Evolutionary conservation across 1,140 invertebrate genomes (phyloP), one percentile per base, ranked within the genome.

Genomic region (Ceratina australensis): DNA sequence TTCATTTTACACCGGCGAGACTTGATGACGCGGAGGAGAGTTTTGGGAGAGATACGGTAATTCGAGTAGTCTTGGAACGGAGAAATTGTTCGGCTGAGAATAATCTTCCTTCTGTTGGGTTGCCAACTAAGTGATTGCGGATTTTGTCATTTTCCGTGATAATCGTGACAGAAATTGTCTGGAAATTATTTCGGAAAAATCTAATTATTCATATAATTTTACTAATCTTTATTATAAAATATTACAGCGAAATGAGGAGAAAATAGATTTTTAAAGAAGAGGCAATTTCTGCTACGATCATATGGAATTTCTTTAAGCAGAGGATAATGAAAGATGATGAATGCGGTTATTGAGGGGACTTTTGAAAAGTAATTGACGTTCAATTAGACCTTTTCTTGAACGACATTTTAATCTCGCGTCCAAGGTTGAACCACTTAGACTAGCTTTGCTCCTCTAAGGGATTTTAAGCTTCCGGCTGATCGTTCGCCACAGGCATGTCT

Each of bases 401-500:
- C 22, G 33, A n/a, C 28, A 4, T 42, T 7, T 56, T 57, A 66
- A 66, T 66, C 22, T 47, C 22, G 3, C 28, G 16, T 28, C 22
- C 1, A 10, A n/a, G 52, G 24, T 50, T 52, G 49, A 52, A 22
- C 22, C 15, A 54, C 33, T 66, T 73, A 72, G 33, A 33, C 24
- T 7, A 22, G 26, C 33, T 28, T 18, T 52, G 22, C n/a, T 20
- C 33, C 33, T 42, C 33, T 42, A 73, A 65, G 49, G 47, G 50
- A 67, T 66, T 75, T 75, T 67, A 28, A 67, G 52, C 13, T 20
- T 42, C 28, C 20, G 61, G 33, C 18, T n/a, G 72, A 75, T 67
- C 22, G 15, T n/a, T 18, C 28, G 52, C 60, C 18, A 66, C 33
- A 22, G 63, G 52, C 33, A 24, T 33, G 42, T 20, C 56, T 20